Evolutionary conservation across 2,113 vertebrate species (phyloP).

Genomic region (Chaetura pelagica): DNA sequence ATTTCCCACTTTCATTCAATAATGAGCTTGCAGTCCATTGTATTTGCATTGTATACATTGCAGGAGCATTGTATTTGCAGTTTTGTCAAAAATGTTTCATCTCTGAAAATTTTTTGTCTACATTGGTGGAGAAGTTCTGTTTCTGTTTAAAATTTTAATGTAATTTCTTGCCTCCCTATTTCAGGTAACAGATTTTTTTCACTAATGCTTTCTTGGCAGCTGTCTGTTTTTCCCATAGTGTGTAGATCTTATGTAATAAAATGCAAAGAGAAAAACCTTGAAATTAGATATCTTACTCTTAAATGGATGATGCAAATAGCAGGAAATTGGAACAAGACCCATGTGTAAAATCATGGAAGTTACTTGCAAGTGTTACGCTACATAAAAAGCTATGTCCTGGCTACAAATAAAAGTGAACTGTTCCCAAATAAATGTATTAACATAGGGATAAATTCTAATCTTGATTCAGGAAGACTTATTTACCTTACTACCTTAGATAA

Average conservation of each 20-base stretch:
- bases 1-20: slow-evolving; percentile 64
- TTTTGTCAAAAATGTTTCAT: slow-evolving; percentile 72
- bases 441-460: slow-evolving; percentile 1
- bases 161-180: slow-evolving; percentile 59
- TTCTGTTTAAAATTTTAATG: slow-evolving; percentile 71
- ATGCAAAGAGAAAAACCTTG: not conserved
- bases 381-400: slow-evolving; percentile 9
- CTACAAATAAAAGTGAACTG: slow-evolving; percentile 26
- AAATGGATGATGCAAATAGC: not conserved
- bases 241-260: slow-evolving; percentile 47
- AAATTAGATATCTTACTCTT: slow-evolving; percentile 33
- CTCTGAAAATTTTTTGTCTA: slow-evolving; percentile 70
- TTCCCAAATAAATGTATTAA: slow-evolving; percentile 19
- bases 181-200: slow-evolving; percentile 22
- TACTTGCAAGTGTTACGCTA: not conserved
- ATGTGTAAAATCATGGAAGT: not conserved
- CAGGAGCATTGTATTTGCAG: slow-evolving; percentile 63
- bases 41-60: slow-evolving; percentile 28
- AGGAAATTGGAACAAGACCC: slow-evolving; percentile 2
- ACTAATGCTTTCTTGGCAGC: slow-evolving; percentile 20
- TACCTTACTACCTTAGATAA: not conserved
- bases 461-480: slow-evolving; percentile 41
- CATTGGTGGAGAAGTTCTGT: slow-evolving; percentile 51
- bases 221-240: slow-evolving; percentile 1
- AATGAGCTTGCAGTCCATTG: slow-evolving; percentile 37